Evolutionary conservation across 1,140 invertebrate genomes (phyloP).

Genomic region (Sinella curviseta): DNA sequence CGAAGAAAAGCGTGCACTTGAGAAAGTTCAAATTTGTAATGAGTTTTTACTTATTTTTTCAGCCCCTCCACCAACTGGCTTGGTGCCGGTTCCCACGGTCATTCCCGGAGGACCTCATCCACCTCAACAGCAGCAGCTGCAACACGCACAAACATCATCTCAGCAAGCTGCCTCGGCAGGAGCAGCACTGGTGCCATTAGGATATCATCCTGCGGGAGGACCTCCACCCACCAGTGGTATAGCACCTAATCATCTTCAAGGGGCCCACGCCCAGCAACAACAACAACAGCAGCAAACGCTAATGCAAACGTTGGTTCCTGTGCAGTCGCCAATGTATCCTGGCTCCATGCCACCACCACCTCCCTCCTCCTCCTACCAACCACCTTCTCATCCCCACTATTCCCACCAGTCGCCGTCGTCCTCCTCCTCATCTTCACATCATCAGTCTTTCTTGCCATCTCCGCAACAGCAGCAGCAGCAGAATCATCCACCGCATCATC

Average conservation of each 20-base stretch:
- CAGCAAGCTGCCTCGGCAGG: neutral
- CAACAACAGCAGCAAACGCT: neutral
- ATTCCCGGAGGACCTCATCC: neutral
- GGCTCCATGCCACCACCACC: neutral
- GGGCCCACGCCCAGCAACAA: neutral
- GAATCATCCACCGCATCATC: neutral
- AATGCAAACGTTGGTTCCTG: neutral
- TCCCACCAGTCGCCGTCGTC: neutral
- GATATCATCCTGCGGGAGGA: neutral
- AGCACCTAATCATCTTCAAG: neutral
- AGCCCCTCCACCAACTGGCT: neutral
- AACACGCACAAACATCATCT: neutral
- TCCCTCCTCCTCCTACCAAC: neutral
- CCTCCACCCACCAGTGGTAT: neutral
- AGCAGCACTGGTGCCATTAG: neutral
- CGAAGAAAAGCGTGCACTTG: too few species aligned
- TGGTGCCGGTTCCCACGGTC: neutral
- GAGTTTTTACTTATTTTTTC: neutral
- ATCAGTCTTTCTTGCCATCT: neutral
- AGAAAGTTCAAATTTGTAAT: too few species aligned
- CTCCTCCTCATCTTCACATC: too few species aligned
- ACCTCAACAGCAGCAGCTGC: neutral
- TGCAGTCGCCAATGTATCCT: neutral
- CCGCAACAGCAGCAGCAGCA: slow-evolving; percentile 16
- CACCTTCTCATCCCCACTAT: neutral